Base-by-base conservation (phyloP, 2,797 vertebrate species). In the Catamblyrhynchus diadema region DNA sequence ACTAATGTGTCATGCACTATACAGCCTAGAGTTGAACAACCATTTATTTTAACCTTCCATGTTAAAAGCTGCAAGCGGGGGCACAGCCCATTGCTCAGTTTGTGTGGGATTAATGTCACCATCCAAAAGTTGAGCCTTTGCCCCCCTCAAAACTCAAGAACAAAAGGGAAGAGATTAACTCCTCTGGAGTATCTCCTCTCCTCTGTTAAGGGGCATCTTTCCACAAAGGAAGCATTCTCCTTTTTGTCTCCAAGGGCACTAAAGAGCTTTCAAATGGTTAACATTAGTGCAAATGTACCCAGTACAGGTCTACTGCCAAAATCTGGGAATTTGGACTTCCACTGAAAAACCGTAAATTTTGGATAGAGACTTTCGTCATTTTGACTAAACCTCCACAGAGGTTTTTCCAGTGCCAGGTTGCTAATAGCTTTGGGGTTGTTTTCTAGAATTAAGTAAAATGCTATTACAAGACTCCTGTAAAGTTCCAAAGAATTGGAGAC, bases 11-110 rank as follows among this genome's bases (percentile, higher is more conserved):
- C 6, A 10, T 57, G 61, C 72, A 37, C 33, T 67, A 7, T 5
- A 8, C 9, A 89, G 41, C 48, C 69, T 45, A 47, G n/a, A 71
- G 41, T 56, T 72, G 41, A 72, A 75, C 4, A 14, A 32, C 11
- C 44, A 42, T 70, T 79, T 75, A 28, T 71, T 88, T 81, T 50
- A 69, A 67, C 22, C 14, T 72, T 24, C 39, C 16, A 1, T 1
- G 0, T 20, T 41, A 65, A 86, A 27, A 47, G 11, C 41, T 44
- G 53, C 27, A 25, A 21, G 28, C 0, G 3, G n/a, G 28, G 42
- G 13, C 28, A 19, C 1, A 47, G 62, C 3, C 2, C 10, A 18
- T 10, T 32, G 74, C 12, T 70, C 25, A 2, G 10, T 32, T 59
- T 42, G 73, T 53, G 19, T 45, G 47, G 48, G 69, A 72, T 51